Evolutionary conservation across 2,113 vertebrate species (phyloP).

Genomic region (Proteles cristata): DNA sequence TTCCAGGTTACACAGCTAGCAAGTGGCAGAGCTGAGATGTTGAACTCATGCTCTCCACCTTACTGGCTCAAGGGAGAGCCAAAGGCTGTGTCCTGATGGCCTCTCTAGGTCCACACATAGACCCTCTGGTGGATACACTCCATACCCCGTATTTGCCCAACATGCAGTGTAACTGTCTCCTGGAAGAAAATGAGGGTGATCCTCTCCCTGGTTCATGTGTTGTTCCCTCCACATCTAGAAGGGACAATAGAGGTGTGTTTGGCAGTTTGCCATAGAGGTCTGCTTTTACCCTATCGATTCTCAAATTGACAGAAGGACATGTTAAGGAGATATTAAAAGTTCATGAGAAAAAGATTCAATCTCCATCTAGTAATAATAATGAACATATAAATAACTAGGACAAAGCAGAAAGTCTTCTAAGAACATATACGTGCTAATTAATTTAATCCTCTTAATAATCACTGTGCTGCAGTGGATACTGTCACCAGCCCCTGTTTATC

Average conservation of each 20-base stretch:
- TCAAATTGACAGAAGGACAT: background rate
- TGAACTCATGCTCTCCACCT: background rate
- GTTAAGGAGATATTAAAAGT: background rate
- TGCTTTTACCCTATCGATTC: background rate
- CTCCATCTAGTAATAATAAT: background rate
- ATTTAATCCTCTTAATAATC: background rate
- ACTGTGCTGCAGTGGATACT: no score
- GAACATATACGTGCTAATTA: background rate
- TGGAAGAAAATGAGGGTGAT: background rate
- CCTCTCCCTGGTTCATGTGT: background rate
- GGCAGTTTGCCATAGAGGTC: background rate
- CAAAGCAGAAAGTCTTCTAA: background rate
- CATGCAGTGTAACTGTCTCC: background rate
- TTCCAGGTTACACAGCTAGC: background rate
- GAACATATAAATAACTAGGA: background rate
- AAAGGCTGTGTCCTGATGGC: background rate
- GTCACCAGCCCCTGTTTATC: background rate
- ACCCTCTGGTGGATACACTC: background rate
- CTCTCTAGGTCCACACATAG: background rate
- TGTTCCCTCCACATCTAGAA: background rate
- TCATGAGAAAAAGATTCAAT: background rate
- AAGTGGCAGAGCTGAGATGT: background rate
- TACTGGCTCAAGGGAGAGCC: background rate
- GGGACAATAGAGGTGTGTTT: background rate
- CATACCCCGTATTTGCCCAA: background rate